Evolutionary conservation across 2,888 invertebrate species (phyloP), one percentile per base, ranked within the genome.

Genomic region (Gymnocheta viridis): DNA sequence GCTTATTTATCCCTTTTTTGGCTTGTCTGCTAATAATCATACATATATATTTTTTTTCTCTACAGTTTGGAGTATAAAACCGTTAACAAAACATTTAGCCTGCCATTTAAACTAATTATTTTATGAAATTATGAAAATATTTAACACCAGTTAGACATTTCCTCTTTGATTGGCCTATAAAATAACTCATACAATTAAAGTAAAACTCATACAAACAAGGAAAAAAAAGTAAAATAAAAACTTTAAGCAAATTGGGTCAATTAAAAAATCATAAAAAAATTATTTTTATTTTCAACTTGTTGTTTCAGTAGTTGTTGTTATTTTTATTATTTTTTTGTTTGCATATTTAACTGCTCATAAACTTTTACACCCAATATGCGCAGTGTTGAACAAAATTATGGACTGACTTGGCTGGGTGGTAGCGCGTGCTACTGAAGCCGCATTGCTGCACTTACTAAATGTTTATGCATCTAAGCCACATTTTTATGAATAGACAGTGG

Each of bases 211-310:
- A 38, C 14, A 32, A 22, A 41, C 19, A 35, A 3, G 10, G 32
- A 51, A 44, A 17, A 60, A 74, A 62, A 29, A 60, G 47, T 17
- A 44, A 32, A 67, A 66, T 0, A 49, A 29, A 81, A 64, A 66
- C 24, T 66, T 64, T 64, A 58, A 62, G 79, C 80, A 84, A 84
- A 84, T 84, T 84, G 80, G 81, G 84, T 84, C 84, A 84, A 84
- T 84, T 84, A 84, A 80, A 84, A 83, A 84, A 81, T 77, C 70
- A 73, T 76, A 77, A 81, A 81, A 77, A 72, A 24, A 66, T 35
- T 38, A 19, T 62, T 62, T 66, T 74, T 76, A 66, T 56, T 66
- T 76, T 56, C 24, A 47, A 76, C 32, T 54, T 44, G 49, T 74
- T 51, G 47, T 58, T 74, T 17, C 7, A 62, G 19, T 41, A 24